phyloP scores from a whole-genome alignment of 53 echinoderm and acorn worm genomes.

The Antedon mediterranea region DNA sequence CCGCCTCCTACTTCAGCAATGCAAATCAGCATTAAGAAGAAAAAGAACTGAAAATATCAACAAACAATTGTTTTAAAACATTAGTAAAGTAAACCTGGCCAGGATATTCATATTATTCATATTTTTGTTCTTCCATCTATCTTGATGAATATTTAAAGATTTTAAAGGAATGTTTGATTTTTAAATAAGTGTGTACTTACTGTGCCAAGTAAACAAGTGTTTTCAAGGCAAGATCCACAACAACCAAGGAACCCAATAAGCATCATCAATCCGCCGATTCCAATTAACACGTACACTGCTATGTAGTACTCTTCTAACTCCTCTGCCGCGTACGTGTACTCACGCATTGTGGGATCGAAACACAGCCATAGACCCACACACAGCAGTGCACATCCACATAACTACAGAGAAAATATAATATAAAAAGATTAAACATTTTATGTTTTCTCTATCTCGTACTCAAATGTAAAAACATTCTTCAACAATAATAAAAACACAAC shows the following conservation, averaged over 20 bases:
- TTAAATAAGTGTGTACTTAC: too few relatives aligned
- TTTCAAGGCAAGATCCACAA: constrained; percentile 91
- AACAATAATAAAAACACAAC: too few relatives aligned
- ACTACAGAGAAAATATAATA: constrained; percentile 31
- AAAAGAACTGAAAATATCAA: constrained; percentile 97
- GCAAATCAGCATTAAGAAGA: constrained; percentile 69
- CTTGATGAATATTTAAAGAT: too few relatives aligned
- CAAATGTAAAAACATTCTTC: too few relatives aligned
- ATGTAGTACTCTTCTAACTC: constrained; percentile 89
- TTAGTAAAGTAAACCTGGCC: too few relatives aligned
- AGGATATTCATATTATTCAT: too few relatives aligned
- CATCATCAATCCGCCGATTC: constrained; percentile 91
- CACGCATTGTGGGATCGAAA: constrained; percentile 65
- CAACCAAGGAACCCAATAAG: constrained; percentile 95
- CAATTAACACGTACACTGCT: constrained; percentile 75
- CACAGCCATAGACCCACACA: constrained; percentile 88
- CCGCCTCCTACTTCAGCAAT: constrained; percentile 90
- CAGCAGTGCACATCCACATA: constrained; percentile 85
- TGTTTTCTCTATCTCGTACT: too few relatives aligned
- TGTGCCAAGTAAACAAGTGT: constrained; percentile 59
- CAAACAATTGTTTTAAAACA: too few relatives aligned
- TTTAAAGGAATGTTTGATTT: too few relatives aligned
- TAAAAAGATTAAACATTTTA: too few relatives aligned
- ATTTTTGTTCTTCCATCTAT: too few relatives aligned
- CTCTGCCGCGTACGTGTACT: constrained; percentile 56